Evolutionary conservation across 2,113 vertebrate genomes (phyloP), one percentile per base, ranked within the genome.

Genomic region (Trematomus loennbergii): DNA sequence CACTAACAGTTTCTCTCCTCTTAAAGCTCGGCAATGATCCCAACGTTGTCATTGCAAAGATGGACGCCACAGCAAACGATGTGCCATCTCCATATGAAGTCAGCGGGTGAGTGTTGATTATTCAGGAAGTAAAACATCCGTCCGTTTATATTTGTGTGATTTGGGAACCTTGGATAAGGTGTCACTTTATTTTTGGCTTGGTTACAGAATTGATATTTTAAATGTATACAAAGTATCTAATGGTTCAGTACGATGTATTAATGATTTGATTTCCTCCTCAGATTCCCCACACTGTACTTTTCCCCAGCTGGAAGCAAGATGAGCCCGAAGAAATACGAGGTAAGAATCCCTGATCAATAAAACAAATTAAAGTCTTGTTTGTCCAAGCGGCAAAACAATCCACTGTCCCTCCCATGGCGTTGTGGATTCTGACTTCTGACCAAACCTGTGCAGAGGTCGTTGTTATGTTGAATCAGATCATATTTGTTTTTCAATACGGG

Each of bases 31-130:
- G 94, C 71, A 86, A 90, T 82, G 96, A 98, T 89, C 97, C 97
- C 87, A 97, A 96, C 77, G 91, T 99, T 2, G 33, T 99, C 79
- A 96, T 99, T 84, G 98, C 98, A 86, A 99, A 99, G 94, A 99
- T 99, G 98, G 98, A 99, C 2, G 98, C 98, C 68, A 99, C 98
- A 82, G 97, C 98, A 87, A 99, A 99, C 55, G 98, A 99, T 75
- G 98, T 99, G 87, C 98, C 98, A 86, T 95, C 97, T 79, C 95
- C 95, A 0, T 99, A 98, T 84, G 97, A 99, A 96, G 98, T 99
- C 92, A 96, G 96, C 92, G 98, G 98, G 98, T 99, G 93, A 93
- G 97, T 91, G 52, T 9, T 0, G 25, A 33, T 8, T 40, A 40
- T 5, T 40, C 29, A 17, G 16, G 15, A 59, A 48, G 46, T 48